phyloP scores from a whole-genome alignment of 2,113 vertebrate genomes.

The Ailurus styani region DNA sequence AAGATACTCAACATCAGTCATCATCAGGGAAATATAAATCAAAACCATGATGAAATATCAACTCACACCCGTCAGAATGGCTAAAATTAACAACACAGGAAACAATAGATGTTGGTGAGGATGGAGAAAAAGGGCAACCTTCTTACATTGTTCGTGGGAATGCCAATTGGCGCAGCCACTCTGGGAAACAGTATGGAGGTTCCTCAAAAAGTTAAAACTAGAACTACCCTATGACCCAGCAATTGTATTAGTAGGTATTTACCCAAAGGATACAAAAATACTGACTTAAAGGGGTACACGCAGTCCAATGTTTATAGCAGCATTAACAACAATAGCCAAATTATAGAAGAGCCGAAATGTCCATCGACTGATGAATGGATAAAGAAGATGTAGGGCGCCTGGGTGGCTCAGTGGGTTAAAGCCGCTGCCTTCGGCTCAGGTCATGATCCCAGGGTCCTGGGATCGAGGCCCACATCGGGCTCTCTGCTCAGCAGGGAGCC shows the following conservation, averaged over 20 bases:
- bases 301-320: neutral
- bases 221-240: neutral
- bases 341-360: neutral
- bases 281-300: neutral
- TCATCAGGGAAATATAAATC: neutral
- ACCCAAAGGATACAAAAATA: neutral
- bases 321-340: neutral
- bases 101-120: neutral
- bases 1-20: neutral
- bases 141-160: neutral
- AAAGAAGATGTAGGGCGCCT: neutral
- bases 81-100: neutral
- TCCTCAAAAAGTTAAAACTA: neutral
- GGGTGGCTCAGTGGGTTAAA: too few species aligned
- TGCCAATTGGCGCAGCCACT: neutral
- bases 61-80: neutral
- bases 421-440: too few species aligned
- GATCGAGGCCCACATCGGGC: too few species aligned
- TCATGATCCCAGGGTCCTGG: too few species aligned
- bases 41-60: neutral
- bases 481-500: too few species aligned
- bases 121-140: neutral
- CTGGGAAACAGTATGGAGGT: neutral
- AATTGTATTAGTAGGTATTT: too few species aligned
- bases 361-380: neutral